These are phyloP conservation scores for Phylloscopus collybita DNA, from an alignment of 2,797 vertebrate species.

Conservation along the genomic window DNA sequence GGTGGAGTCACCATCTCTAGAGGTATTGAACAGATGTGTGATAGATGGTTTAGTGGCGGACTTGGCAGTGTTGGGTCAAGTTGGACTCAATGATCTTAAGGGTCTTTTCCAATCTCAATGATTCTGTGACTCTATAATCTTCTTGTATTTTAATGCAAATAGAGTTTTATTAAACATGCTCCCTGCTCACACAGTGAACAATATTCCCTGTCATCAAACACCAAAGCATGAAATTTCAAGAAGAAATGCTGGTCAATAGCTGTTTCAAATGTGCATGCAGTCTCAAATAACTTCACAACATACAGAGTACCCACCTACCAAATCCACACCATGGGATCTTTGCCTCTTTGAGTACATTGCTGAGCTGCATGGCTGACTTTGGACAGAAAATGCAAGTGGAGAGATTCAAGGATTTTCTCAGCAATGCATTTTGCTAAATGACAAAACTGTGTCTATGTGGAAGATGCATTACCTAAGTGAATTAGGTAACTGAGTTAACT, in stretches of 20 bases:
- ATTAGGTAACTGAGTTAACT: neutral
- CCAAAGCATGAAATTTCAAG: neutral
- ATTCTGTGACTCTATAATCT: neutral
- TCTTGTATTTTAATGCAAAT: neutral
- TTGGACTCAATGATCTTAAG: neutral
- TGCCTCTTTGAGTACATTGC: neutral
- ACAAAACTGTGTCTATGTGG: neutral
- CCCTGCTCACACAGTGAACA: neutral
- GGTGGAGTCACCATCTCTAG: neutral
- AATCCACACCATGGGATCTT: neutral
- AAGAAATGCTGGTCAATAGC: neutral
- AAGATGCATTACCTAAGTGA: neutral
- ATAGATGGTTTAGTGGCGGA: neutral
- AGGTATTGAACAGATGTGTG: neutral
- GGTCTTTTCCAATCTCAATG: neutral
- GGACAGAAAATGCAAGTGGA: neutral
- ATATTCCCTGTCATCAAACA: neutral
- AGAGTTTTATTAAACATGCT: neutral
- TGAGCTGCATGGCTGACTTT: neutral
- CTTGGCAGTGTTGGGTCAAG: neutral
- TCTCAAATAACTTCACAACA: neutral
- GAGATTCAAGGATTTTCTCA: neutral
- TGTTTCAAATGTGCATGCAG: neutral
- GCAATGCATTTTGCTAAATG: neutral
- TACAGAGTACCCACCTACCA: neutral